Base-by-base conservation (phyloP, 2,888 invertebrate genomes). In the Ephialtes manifestator region DNA sequence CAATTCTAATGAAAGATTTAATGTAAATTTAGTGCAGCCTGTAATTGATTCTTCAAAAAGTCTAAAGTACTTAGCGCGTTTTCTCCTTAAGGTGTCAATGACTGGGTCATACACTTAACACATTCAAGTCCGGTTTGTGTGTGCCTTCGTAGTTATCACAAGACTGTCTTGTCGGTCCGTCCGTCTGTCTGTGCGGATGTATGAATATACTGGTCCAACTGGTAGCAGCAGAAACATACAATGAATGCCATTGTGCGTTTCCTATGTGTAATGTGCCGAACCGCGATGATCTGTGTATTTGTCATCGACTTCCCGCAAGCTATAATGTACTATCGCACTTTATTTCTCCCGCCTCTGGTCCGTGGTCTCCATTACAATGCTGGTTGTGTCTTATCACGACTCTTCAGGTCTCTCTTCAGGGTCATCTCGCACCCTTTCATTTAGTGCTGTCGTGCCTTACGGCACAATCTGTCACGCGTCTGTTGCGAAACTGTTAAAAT, bases 211-310 rank as follows among this genome's bases (percentile, higher is more conserved):
- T 48, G 24, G 24, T 43, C 20, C 28, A 53, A 74, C 65, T 63
- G 18, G 46, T 72, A 72, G 65, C 68, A 76, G 51, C 53, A 58
- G 20, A 11, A 28, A 65, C 83, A 63, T 86, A 91, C 91, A 91
- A 91, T 87, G 89, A 88, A 85, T 85, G 78, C 83, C 87, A 90
- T 91, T 91, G 90, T 90, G 83, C 55, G 35, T 71, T 81, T 79
- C 31, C 51, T 63, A 39, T 58, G 39, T 18, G 28, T 18, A 35
- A 67, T 58, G 67, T 79, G 72, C 79, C 31, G 55, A 43, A 63
- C 78, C 28, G 71, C 78, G 83, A 83, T 80, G 77, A 81, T 81
- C 55, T 72, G 71, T 68, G 79, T 20, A 86, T 87, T 86, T 85
- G 87, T 87, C 87, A 87, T 85, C 76, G 81, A 63, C 72, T 86